Percentiles rank a stretch among this genome's conserved stretches.
Conservation (phyloP, 1,140 invertebrate genomes). For the Ladona fulva region DNA sequence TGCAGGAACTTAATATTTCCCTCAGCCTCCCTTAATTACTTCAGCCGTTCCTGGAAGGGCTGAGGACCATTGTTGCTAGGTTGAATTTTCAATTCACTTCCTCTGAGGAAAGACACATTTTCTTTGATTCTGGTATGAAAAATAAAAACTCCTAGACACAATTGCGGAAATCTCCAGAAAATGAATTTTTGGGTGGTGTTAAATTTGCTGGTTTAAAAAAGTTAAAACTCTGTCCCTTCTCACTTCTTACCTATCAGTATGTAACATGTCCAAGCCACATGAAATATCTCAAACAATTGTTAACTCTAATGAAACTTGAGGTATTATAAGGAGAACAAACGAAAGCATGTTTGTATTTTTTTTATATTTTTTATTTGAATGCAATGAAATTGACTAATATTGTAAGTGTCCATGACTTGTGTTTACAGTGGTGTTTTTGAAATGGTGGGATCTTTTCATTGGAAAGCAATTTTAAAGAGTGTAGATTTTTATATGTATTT, state of each 20-base stretch:
- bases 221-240: conserved; percentile 2
- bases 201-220: conserved; percentile 1
- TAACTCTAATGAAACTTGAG: conserved; percentile 1
- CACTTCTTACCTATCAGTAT: conserved; percentile 6
- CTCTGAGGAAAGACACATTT: not conserved
- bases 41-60: not conserved
- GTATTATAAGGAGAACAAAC: not conserved
- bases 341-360: conserved; percentile 10
- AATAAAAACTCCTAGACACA: not conserved
- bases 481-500: conserved; percentile 11
- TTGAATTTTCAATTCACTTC: not conserved
- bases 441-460: conserved; percentile 9
- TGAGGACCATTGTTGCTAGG: conserved; percentile 2
- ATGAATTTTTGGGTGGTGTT: conserved; percentile 1
- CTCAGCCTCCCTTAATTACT: not conserved
- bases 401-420: conserved; percentile 9
- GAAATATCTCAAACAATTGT: not conserved
- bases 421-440: conserved; percentile 9
- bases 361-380: conserved; percentile 11
- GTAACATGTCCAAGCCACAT: conserved; percentile 4
- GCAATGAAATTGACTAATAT: conserved; percentile 10
- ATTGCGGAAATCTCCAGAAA: not conserved
- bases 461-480: conserved; percentile 7
- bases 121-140: not conserved
- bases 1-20: conserved; percentile 1